Base-by-base conservation (phyloP, 2,888 invertebrate species). In the Saturnia japonica region DNA sequence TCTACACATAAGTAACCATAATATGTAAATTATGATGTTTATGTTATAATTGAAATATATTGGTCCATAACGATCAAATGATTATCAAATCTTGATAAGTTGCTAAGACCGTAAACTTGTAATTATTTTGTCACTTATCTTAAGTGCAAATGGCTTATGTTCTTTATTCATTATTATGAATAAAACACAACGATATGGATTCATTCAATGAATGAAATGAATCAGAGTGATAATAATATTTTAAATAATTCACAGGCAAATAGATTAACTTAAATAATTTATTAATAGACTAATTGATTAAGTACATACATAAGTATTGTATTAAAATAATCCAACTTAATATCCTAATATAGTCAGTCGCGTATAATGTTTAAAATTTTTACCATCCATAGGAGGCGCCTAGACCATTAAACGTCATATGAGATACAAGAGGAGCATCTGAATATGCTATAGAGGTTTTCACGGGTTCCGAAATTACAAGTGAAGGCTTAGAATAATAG, bases 371-470 rank as follows among this genome's bases (percentile, higher is more conserved):
- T 74, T 71, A 70, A 72, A 78, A 72, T 78, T 81, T 81, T 60
- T 85, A 90, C 85, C 88, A 89, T 67, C 84, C 77, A 72, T 88
- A 87, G 68, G 74, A 83, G 16, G 81, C 73, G 68, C 84, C 85
- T 64, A 83, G 73, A 40, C 82, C 83, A 68, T 79, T 79, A 72
- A 86, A 87, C 40, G 84, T 82, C 72, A 83, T 82, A 72, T 87
- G 88, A 43, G 85, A 84, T 22, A 85, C 82, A 51, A 76, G 68
- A 0, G 85, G 83, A 16, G 83, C 78, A 54, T 84, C 82, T 6
- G 85, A 83, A 73, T 85, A 82, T 7, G 80, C 75, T 11, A 83
- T 74, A 71, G 76, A 74, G n/a, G 79, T 72, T 74, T 81, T 83
- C 64, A 78, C 68, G 43, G 79, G 74, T 68, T 77, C 42, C 1